These are phyloP conservation scores for Atrina japonica DNA, from an alignment of 2,888 invertebrate species.

Conservation along the genomic window DNA sequence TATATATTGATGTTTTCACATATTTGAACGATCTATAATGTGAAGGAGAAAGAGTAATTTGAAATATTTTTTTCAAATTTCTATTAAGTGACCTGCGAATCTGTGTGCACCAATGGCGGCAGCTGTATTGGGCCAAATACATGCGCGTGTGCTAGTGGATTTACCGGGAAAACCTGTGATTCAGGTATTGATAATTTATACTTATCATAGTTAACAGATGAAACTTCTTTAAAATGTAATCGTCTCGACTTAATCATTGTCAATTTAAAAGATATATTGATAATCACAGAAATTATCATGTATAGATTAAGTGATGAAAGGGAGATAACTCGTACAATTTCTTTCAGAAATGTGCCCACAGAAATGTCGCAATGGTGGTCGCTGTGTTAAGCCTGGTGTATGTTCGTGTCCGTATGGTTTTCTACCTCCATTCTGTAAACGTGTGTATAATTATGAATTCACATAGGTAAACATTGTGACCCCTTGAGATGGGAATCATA, in stretches of 20 bases:
- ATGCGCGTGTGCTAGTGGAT: slow-evolving; percentile 67
- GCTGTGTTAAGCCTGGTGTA: slow-evolving; percentile 88
- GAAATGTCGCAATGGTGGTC: slow-evolving; percentile 90
- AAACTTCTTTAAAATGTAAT: no score
- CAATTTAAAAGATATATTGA: no score
- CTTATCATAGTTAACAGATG: no score
- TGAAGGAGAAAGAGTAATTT: no score
- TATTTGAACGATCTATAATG: no score
- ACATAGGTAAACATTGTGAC: not conserved
- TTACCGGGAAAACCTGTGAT: slow-evolving; percentile 63
- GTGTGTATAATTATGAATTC: slow-evolving; percentile 59
- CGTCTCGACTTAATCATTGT: no score
- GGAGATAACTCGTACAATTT: not conserved
- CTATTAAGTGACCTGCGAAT: slow-evolving; percentile 54
- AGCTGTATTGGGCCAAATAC: slow-evolving; percentile 61
- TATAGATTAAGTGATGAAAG: not conserved
- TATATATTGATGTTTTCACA: no score
- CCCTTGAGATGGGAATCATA: no score
- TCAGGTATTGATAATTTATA: slow-evolving; percentile 51
- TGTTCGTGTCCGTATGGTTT: slow-evolving; percentile 87
- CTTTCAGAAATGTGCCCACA: slow-evolving; percentile 87
- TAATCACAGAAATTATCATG: no score
- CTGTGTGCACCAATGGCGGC: slow-evolving; percentile 69
- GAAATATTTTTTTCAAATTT: slow-evolving; percentile 4
- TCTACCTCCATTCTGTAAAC: slow-evolving; percentile 69